Percentiles rank a stretch among this genome's conserved stretches.
Conservation (phyloP, 2,113 vertebrate species). For the Phalacrocorax brasilianus region DNA sequence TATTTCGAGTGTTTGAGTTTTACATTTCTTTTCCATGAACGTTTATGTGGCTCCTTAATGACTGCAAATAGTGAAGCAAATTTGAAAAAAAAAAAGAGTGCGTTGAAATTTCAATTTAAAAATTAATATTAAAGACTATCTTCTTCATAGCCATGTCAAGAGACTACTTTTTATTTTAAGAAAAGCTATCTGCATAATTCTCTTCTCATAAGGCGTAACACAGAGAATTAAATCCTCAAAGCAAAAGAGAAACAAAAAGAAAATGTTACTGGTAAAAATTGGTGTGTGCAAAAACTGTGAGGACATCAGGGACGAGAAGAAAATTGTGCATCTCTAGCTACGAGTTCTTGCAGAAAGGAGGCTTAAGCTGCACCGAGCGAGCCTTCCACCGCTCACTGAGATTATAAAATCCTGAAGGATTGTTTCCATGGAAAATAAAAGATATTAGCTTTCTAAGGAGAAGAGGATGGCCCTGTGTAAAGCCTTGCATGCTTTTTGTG, state of each 20-base stretch:
- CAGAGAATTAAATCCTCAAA: background rate
- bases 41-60: background rate
- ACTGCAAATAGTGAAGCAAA: background rate
- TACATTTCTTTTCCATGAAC: background rate
- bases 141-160: background rate
- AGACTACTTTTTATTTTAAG: background rate
- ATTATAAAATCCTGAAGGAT: background rate
- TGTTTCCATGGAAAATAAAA: background rate
- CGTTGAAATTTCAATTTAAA: background rate
- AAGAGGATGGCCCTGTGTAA: background rate
- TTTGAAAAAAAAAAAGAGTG: background rate
- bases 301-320: background rate
- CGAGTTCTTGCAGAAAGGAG: background rate
- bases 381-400: background rate
- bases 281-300: background rate
- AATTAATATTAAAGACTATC: background rate
- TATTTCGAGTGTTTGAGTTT: background rate
- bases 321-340: background rate
- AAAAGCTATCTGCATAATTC: background rate
- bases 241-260: background rate
- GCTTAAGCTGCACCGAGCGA: background rate
- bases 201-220: background rate
- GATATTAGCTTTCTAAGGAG: background rate
- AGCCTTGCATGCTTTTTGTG: background rate
- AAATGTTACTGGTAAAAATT: background rate